Evolutionary conservation across 1,140 invertebrate species (phyloP), one percentile per base, ranked within the genome.

Genomic region (Drosophila funebris): DNA sequence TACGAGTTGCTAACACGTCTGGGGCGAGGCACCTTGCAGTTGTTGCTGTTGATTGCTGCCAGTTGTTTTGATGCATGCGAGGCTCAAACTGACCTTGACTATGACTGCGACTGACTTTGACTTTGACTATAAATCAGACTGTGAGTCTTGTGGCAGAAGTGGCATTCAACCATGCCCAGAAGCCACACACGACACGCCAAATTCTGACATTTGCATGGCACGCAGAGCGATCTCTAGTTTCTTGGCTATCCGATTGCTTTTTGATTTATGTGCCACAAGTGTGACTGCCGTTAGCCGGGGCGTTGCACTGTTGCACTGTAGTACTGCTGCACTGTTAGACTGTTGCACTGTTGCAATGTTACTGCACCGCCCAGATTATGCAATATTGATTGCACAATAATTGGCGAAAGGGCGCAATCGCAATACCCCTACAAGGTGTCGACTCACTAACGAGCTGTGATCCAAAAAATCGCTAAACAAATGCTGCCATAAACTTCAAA

Each of bases 351-450:
- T 69, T 76, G 73, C 54, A 16, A 31, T 41, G 48, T 60, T 36
- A 41, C 31, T 67, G 64, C 68, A 39, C 39, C 50, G 52, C 60
- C 76, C 78, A 76, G 82, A 85, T 85, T 85, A 85, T 85, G 82
- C 83, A 85, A 85, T 88, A 85, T 85, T 85, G 82, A 85, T 85
- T 85, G 82, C 82, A 87, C 82, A 87, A 85, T 85, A 85, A 85
- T 85, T 85, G 82, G 82, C 82, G 82, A 85, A 85, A 85, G 81
- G 82, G 81, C 69, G 60, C 77, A 81, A 83, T 84, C 80, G 80
- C 61, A 74, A 33, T 77, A 71, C 64, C 81, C 81, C 72, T 87
- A 85, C 81, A 85, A 85, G 81, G 81, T 87, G 83, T 87, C 83
- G 78, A 82, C 71, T 62, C 83, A 82, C 82, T 85, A 85, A 85